Evolutionary conservation across 1,140 invertebrate species (phyloP).

Genomic region (Dolichoris vasculosae): DNA sequence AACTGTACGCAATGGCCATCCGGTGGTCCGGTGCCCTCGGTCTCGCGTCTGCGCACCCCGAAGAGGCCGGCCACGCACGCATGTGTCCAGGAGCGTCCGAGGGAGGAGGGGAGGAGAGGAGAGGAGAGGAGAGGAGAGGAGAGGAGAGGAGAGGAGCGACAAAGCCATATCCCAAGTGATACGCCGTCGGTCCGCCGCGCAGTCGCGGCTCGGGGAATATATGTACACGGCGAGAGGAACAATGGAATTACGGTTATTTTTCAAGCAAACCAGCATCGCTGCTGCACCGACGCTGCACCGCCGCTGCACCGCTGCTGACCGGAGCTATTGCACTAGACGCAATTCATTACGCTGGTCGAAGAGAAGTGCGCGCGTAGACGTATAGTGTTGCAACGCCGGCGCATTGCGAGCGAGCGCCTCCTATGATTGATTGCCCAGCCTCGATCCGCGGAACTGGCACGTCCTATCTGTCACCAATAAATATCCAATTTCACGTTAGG

Average conservation of each 20-base stretch:
- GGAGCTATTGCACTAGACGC: conserved; percentile 64
- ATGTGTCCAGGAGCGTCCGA: neutral
- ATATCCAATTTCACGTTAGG: conserved; percentile 74
- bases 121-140: neutral
- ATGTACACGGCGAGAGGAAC: conserved; percentile 43
- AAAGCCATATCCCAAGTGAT: conserved; percentile 53
- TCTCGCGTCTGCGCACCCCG: neutral
- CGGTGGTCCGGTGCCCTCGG: neutral
- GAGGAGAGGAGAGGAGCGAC: neutral
- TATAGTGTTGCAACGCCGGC: conserved; percentile 62
- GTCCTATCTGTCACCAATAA: conserved; percentile 74
- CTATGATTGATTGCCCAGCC: conserved; percentile 71
- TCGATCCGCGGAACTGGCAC: conserved; percentile 67
- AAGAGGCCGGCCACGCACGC: neutral
- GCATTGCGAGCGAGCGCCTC: neutral
- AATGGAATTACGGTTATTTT: conserved; percentile 70
- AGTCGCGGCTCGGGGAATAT: conserved; percentile 38
- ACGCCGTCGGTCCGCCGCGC: conserved; percentile 47
- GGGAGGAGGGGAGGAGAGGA: neutral
- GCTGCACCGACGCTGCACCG: conserved; percentile 36
- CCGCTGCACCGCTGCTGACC: neutral
- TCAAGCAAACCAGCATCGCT: conserved; percentile 59
- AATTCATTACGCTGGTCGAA: conserved; percentile 66
- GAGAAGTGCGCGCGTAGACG: conserved; percentile 53
- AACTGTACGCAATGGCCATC: neutral